Conservation (phyloP, 2,797 vertebrate genomes). For the Tolypeutes matacus region DNA sequence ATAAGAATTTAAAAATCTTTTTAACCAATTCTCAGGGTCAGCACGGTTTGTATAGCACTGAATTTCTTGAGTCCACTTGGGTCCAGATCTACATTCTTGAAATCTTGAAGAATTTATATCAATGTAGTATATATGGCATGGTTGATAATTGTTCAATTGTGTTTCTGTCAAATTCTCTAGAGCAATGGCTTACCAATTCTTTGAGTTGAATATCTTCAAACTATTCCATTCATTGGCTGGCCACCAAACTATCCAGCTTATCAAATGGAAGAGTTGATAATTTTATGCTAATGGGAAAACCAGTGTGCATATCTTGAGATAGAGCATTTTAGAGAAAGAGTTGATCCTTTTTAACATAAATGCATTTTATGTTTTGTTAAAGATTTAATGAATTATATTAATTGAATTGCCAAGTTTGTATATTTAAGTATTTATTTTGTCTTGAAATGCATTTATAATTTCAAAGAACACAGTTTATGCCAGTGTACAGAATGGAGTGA, state of each 20-base stretch:
- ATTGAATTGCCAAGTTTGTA: not conserved
- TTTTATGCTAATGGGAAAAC: slow-evolving; percentile 49
- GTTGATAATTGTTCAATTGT: not conserved
- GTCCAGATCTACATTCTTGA: not conserved
- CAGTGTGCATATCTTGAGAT: not conserved
- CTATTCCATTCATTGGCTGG: not conserved
- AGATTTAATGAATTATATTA: not conserved
- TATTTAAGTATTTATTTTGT: not conserved
- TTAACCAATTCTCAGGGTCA: not conserved
- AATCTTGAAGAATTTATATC: not conserved
- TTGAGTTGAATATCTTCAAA: not conserved
- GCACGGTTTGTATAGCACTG: not conserved
- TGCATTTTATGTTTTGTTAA: not conserved
- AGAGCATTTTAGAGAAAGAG: not conserved
- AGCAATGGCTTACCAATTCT: not conserved
- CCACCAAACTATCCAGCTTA: not conserved
- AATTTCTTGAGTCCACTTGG: not conserved
- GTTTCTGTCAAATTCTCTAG: not conserved
- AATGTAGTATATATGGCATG: not conserved
- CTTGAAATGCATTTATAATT: slow-evolving; percentile 21
- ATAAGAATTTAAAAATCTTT: slow-evolving; percentile 10
- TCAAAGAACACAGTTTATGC: not conserved
- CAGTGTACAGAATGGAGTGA: not conserved
- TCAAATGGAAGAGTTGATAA: not conserved
- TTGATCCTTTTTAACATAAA: not conserved